Evolutionary conservation across 2,888 invertebrate genomes (phyloP), one percentile per base, ranked within the genome.

Genomic region (Chymomyza procnemis): DNA sequence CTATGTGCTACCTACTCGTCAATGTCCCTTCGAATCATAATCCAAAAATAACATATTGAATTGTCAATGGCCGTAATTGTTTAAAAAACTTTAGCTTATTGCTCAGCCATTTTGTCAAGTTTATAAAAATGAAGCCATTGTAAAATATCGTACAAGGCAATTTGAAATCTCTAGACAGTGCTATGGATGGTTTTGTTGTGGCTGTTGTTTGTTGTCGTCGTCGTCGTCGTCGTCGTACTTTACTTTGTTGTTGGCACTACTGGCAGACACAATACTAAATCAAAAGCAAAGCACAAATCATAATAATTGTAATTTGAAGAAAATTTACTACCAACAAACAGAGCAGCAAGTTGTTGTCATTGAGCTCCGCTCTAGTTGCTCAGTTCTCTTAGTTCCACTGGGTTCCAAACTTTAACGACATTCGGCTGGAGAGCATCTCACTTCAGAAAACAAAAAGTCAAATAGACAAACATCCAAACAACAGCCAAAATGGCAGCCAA

Each of bases 291-390:
- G 83, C 87, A 83, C 83, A 83, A 83, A 83, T 83, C 83, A 83
- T 87, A 85, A 85, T 83, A 83, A 87, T 83, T 83, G 87, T 87
- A 87, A 85, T 83, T 83, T 83, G 87, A 83, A 85, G 83, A 83
- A 83, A 87, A 83, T 83, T 87, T 83, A 83, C 87, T 87, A 85
- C 83, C 85, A 83, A 70, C 79, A 75, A 54, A 76, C 61, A 71
- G 57, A 67, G 55, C 58, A 52, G 58, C 57, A 63, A 59, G 68
- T 59, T 73, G 69, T 52, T 63, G 57, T 52, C 57, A 22, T 26
- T 47, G 61, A 46, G 48, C 21, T 61, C 41, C 60, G 50, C 61
- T 64, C 41, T 48, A 71, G 67, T 61, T 60, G 69, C 59, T 57
- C 57, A 73, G 65, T 57, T 73, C 61, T n/a, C 68, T 69, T 68